Base-by-base conservation (phyloP, 2,113 vertebrate species). In the Gila orcuttii region DNA sequence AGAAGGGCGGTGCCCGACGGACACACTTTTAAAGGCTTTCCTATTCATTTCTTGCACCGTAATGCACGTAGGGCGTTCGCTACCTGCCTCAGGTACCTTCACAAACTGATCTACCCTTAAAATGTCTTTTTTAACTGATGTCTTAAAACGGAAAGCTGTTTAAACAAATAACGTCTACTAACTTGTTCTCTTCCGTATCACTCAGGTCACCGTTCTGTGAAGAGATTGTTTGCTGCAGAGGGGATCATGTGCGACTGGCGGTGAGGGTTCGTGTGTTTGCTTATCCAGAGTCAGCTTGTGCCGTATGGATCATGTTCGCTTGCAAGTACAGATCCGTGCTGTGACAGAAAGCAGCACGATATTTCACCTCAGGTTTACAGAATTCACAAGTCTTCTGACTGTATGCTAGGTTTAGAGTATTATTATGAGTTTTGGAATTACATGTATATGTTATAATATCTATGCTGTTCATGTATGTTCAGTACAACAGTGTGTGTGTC, bases 291-390 rank as follows among this genome's bases (percentile, higher is more conserved):
- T 96, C 95, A 50, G 95, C 95, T 0, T 99, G 97, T 89, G 98
- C 97, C 19, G 97, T 99, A 88, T 99, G 98, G 98, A 95, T 99
- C 90, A 99, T 99, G 98, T 98, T 99, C 93, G 97, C 98, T 84
- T 99, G 97, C 95, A 99, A 98, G 95, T 99, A 99, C 87, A 96
- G 97, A 81, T 99, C 95, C 2, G 95, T 99, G 8, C 95, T 98
- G 84, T 99, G 94, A 97, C 80, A 25, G 74, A 60, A 47, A 33
- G 55, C 12, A 17, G 55, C 7, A 6, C 60, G 36, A 74, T 10
- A 21, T 6, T 42, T 42, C 23, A 60, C 23, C 31, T 39, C 77
- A 59, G 55, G 55, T 60, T 60, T 73, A 15, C 28, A 84, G 36
- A 50, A 25, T 50, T 23, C 11, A 50, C 15, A 21, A 69, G 33